Evolutionary conservation across 2,113 vertebrate species (phyloP), one percentile per base, ranked within the genome.

Genomic region (Esox niger): DNA sequence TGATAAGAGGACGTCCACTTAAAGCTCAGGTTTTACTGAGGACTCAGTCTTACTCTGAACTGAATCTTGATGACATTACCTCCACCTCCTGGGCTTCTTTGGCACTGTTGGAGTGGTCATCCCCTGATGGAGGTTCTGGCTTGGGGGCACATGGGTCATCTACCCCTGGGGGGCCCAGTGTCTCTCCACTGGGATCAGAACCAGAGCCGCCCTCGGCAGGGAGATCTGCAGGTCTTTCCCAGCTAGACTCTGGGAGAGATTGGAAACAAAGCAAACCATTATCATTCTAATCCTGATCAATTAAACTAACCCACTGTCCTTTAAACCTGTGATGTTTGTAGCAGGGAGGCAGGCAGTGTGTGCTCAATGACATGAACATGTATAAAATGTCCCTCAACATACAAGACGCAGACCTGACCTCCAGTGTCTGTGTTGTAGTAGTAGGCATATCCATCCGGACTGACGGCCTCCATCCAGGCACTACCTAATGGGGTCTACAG

Each of bases 341-440:
- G n/a, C n/a, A n/a, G n/a, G n/a, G n/a, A n/a, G n/a, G n/a, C n/a
- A n/a, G n/a, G n/a, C n/a, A n/a, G n/a, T n/a, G n/a, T n/a, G n/a
- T n/a, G n/a, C n/a, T n/a, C n/a, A n/a, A n/a, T n/a, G n/a, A n/a
- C n/a, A n/a, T n/a, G n/a, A n/a, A n/a, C n/a, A n/a, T n/a, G n/a
- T n/a, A n/a, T n/a, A n/a, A n/a, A n/a, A n/a, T n/a, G n/a, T n/a
- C n/a, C n/a, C n/a, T n/a, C n/a, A n/a, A n/a, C n/a, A n/a, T n/a
- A n/a, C n/a, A n/a, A n/a, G n/a, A n/a, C n/a, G n/a, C n/a, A n/a
- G n/a, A n/a, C n/a, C 87, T 79, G 79, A 98, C 97, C 95, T 88
- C 95, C 94, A 11, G 93, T 98, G 71, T 92, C 84, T 67, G 90
- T 88, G 88, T 97, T 98, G 79, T 96, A 99, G 79, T 96, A 98